Base-by-base conservation (phyloP, 2,888 invertebrate genomes). In the Entomobrya proxima region DNA sequence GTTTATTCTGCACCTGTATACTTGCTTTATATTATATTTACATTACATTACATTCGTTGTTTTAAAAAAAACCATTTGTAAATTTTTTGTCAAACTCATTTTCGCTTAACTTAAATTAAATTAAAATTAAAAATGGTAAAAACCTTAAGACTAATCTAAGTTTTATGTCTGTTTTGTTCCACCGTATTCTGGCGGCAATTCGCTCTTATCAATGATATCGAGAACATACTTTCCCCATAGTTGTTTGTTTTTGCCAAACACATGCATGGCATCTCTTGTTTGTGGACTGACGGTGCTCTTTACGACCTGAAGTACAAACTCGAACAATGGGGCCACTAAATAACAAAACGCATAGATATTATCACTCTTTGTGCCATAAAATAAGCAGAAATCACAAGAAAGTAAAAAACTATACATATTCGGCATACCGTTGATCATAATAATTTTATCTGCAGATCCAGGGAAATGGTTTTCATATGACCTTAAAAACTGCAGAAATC, bases 191-290 rank as follows among this genome's bases (percentile, higher is more conserved):
- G 47, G 74, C 0, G 76, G 21, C 1, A 87, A 78, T 40, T 85
- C 52, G 15, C 72, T 55, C 24, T 69, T 74, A n/a, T 83, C 79
- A 15, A 87, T 87, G 13, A 44, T 69, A 0, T 85, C 44, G 2
- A 77, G 67, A 7, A 87, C 24, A 18, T 67, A 81, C 11, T 76
- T 76, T 58, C 74, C 13, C 87, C 87, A 87, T 2, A 52, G 9
- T n/a, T 18, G 76, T 47, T 61, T 80, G 50, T 84, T 78, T 40
- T 81, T 87, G 5, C 87, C 87, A 52, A 77, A 87, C 7, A 87
- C 81, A 21, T 77, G 64, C 74, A 87, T 81, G 4, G 77, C 61
- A 5, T 78, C 74, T 55, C 77, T 37, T 0, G 85, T 85, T 44
- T 55, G 47, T 2, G 67, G 80, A 30, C 44, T 64, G 9, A 87